phyloP scores from a whole-genome alignment of 2,888 invertebrate species.

The Watsonalla cultraria region DNA sequence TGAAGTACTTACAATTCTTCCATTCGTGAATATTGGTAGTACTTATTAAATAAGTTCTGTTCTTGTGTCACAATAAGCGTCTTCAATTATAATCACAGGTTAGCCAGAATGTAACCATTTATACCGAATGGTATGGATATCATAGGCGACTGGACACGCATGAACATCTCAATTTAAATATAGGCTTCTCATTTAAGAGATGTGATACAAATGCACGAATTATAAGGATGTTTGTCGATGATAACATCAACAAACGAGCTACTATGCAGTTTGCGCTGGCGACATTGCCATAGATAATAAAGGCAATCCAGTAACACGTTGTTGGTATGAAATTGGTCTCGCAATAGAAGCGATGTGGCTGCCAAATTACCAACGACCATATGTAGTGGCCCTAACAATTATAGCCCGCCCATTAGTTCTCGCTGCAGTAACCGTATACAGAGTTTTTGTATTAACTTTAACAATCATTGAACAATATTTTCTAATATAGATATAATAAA shows the following conservation, averaged over 20 bases:
- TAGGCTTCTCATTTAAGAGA: too few relatives aligned
- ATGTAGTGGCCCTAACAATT: slow-evolving; percentile 37
- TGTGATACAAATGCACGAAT: background rate
- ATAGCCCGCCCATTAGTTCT: slow-evolving; percentile 32
- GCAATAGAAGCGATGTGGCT: slow-evolving; percentile 42
- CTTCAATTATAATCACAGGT: too few relatives aligned
- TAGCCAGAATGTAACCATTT: too few relatives aligned
- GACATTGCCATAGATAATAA: slow-evolving; percentile 31
- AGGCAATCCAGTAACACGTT: slow-evolving; percentile 40
- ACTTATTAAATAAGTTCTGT: too few relatives aligned
- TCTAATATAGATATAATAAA: too few relatives aligned
- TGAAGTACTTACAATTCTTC: too few relatives aligned
- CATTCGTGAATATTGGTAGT: too few relatives aligned
- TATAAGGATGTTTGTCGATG: background rate
- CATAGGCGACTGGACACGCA: too few relatives aligned
- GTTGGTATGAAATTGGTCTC: slow-evolving; percentile 44
- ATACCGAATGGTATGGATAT: too few relatives aligned
- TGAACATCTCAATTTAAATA: too few relatives aligned
- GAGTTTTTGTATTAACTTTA: slow-evolving; percentile 43
- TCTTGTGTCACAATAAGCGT: too few relatives aligned
- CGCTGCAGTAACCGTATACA: slow-evolving; percentile 33
- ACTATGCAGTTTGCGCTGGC: slow-evolving; percentile 10
- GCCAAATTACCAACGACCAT: slow-evolving; percentile 44
- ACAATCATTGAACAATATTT: slow-evolving; percentile 16
- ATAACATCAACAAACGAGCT: slow-evolving; percentile 5